Percentiles rank a stretch among this genome's conserved stretches.
Evolutionary conservation across 2,888 invertebrate genomes (phyloP).

Genomic region (Horisme vitalbata): DNA sequence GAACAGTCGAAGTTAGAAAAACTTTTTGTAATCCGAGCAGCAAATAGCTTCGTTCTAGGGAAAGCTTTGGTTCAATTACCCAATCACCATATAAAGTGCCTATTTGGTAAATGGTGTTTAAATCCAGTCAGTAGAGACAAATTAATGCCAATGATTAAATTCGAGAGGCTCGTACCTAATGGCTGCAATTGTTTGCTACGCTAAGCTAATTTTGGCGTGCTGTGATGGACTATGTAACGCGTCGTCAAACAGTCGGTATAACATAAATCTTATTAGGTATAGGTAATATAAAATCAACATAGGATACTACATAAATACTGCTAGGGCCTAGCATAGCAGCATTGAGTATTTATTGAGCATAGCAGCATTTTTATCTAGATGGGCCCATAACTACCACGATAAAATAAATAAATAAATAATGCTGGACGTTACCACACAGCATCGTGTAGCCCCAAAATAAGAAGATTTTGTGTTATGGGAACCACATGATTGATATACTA

Average conservation of each 20-base stretch:
- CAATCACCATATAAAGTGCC: slow-evolving; percentile 72
- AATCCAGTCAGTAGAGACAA: slow-evolving; percentile 59
- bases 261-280: too few relatives aligned
- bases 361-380: too few relatives aligned
- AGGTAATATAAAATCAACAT: too few relatives aligned
- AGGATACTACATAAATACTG: too few relatives aligned
- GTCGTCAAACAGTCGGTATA: neutral
- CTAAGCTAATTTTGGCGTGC: slow-evolving; percentile 32
- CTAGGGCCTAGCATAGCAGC: too few relatives aligned
- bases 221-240: slow-evolving; percentile 26
- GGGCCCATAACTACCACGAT: too few relatives aligned
- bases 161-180: slow-evolving; percentile 45
- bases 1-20: slow-evolving; percentile 25
- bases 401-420: too few relatives aligned
- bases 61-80: slow-evolving; percentile 62
- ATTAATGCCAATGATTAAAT: slow-evolving; percentile 61
- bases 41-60: slow-evolving; percentile 51
- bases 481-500: too few relatives aligned
- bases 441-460: too few relatives aligned
- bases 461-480: too few relatives aligned
- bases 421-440: too few relatives aligned
- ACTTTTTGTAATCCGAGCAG: slow-evolving; percentile 44
- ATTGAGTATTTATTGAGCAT: too few relatives aligned
- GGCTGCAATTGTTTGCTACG: slow-evolving; percentile 43
- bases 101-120: slow-evolving; percentile 57